Evolutionary conservation across 2,797 vertebrate genomes (phyloP), one percentile per base, ranked within the genome.

Genomic region (Eospalax fontanierii): DNA sequence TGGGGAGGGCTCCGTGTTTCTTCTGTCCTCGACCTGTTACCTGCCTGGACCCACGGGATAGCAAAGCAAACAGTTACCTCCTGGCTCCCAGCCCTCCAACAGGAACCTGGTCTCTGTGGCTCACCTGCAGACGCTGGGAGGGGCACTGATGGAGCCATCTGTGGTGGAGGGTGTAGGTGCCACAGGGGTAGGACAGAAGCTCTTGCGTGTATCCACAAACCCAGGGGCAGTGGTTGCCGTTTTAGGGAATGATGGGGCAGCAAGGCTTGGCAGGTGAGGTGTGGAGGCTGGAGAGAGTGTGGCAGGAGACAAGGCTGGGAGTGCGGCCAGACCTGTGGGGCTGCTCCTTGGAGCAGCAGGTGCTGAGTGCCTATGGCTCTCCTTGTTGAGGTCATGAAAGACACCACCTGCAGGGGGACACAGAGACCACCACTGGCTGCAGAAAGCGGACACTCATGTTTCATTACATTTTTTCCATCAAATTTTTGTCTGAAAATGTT

Each of bases 101-200:
- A 11, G 83, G 57, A 4, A 68, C 35, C 0, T 11, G 75, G 54
- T 4, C 3, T 12, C 28, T 33, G 19, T 22, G 9, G 94, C 98
- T 98, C 93, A 99, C 99, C 99, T 99, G 99, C 99, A 99, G 93
- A 99, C 99, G 68, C 99, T 99, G 79, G 99, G 99, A 5, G 99
- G 99, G 15, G 99, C 99, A 66, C 99, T 99, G 97, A 99, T 84
- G 3, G 99, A 98, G 93, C 99, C 98, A 0, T 99, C 99, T 75
- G 98, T 98, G n/a, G 98, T 97, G 68, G 99, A 97, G 28, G 98
- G 98, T 18, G 99, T 99, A 89, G 99, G 99, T 15, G 98, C 98
- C 65, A 98, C 98, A 3, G 99, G 99, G 76, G 99, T 98, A 87
- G 99, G 99, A 97, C 99, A 98, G 97, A 99, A 99, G 96, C 98